Conservation (phyloP, 2,797 vertebrate genomes). For the Danionella dracula region DNA sequence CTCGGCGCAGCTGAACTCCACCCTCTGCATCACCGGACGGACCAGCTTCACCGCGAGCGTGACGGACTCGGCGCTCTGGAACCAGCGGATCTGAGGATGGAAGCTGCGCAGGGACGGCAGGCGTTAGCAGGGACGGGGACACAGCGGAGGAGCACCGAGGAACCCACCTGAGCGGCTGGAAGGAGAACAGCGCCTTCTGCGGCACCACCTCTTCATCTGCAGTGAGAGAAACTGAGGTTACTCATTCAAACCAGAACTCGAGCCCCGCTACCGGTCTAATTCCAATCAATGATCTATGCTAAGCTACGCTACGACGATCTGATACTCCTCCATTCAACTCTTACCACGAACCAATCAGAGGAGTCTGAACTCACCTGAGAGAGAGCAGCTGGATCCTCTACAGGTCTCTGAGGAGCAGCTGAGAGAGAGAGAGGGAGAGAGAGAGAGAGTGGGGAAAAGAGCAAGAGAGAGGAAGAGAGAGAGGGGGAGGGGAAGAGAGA, state of each 20-base stretch:
- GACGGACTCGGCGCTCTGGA: slow-evolving; percentile 51
- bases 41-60: slow-evolving; percentile 58
- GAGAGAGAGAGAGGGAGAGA: too few relatives aligned
- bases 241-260: too few relatives aligned
- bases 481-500: too few relatives aligned
- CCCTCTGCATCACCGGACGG: slow-evolving; percentile 58
- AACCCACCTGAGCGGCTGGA: neutral
- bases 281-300: neutral
- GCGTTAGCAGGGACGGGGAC: neutral
- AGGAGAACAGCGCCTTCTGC: neutral
- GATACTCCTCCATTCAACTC: too few relatives aligned
- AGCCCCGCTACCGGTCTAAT: too few relatives aligned
- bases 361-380: too few relatives aligned
- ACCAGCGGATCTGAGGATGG: slow-evolving; percentile 68
- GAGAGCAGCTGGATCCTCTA: too few relatives aligned
- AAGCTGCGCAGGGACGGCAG: slow-evolving; percentile 47
- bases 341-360: too few relatives aligned
- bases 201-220: neutral
- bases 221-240: neutral
- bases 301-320: too few relatives aligned
- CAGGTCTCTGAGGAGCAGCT: too few relatives aligned
- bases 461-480: too few relatives aligned
- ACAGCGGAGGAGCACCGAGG: neutral
- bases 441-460: too few relatives aligned
- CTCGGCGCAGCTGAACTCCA: slow-evolving; percentile 56